Evolutionary conservation across 1,140 invertebrate species (phyloP), one percentile per base, ranked within the genome.

Genomic region (Cotesia typhae): DNA sequence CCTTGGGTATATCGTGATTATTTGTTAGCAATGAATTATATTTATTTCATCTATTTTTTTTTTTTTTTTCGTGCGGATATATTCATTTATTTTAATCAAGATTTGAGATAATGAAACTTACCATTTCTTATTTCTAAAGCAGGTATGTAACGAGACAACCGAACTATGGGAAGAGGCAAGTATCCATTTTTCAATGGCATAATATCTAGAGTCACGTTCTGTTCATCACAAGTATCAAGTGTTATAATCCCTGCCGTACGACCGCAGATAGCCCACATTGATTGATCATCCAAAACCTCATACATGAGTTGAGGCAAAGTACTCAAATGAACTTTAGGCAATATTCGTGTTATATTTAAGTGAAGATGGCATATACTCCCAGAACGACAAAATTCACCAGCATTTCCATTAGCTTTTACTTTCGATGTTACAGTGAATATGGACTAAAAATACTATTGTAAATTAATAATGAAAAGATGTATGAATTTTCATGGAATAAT

Each of bases 251-350:
- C 95, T 74, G 95, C 93, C 68, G 94, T 95, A 72, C 93, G 89
- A 53, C 95, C 95, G 82, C 94, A 94, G 10, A 98, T 92, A 3
- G 94, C 95, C 96, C 96, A 98, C 88, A 96, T 92, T 35, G 92
- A 93, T 82, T 95, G 94, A 86, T 97, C 96, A 36, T 94, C 94
- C 38, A 96, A 84, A 6, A 98, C 94, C 84, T 98, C 95, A 83
- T 98, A 98, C 94, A 97, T 97, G 0, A 98, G 88, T 74, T 87
- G 86, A 41, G 75, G 94, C 92, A 69, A 88, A 87, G 79, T 88
- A 79, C 78, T 82, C 70, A 79, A 78, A 75, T 77, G 82, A 75
- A 80, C 78, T 77, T 74, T 81, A 70, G 79, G 86, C 80, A 78
- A 82, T 69, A 87, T 82, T 81, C 90, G 89, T 70, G 85, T 89